Base-by-base conservation (phyloP, 2,113 vertebrate genomes). In the Cryptomyrus ogoouensis region DNA sequence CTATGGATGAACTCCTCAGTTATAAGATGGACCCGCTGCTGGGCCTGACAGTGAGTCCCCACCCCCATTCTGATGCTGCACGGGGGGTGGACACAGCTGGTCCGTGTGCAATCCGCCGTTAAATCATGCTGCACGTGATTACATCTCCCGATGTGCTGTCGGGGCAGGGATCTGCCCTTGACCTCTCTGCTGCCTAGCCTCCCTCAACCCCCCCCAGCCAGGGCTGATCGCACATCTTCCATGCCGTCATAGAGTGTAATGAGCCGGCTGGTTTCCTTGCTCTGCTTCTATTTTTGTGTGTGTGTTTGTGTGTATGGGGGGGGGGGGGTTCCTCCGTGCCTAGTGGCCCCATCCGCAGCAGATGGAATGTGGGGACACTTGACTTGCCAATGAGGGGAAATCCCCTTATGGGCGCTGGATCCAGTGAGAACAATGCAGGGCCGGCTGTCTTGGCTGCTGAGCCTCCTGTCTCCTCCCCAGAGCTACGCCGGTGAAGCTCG, bases 311-410 rank as follows among this genome's bases (percentile, higher is more conserved):
- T 5, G 17, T 3, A 10, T 5, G 21, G 39, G 42, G 83, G 50
- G 50, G 50, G 85, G 85, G 31, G 24, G n/a, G n/a, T 35, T 35
- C 85, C 31, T 87, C 9, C 56, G 85, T 19, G 50, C 50, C 85
- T 27, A 53, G 85, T 15, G 31, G 85, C 31, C 50, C 44, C 47
- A 53, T 31, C 21, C 35, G 50, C 50, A 56, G 85, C 85, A 87
- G 39, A 84, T 46, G 83, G 83, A 84, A 35, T 35, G 50, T 50
- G 19, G 85, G 50, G 50, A 52, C 49, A 53, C 85, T 53, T 87
- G 85, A 87, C 85, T 35, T 87, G 31, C 85, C 85, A 87, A 87
- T 35, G 85, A 35, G 85, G 85, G 85, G 85, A 53, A 53, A 87
- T 74, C 88, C 58, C 62, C 39, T 19, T 49, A 27, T 8, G 47